phyloP scores from a whole-genome alignment of 2,888 invertebrate genomes.

The Megaustenia siamemsis region DNA sequence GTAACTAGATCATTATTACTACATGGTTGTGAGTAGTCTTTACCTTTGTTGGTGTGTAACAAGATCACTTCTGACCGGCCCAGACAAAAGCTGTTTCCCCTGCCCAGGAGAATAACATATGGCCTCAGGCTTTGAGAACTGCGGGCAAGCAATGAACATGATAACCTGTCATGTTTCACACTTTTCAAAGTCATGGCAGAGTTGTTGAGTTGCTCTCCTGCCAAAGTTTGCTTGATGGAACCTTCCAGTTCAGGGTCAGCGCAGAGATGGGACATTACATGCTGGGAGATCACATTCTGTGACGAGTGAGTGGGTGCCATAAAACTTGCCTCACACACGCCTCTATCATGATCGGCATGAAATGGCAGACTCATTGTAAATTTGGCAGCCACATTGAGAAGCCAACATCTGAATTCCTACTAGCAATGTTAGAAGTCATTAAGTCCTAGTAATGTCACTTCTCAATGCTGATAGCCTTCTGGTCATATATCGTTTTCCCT shows the following conservation, averaged over 20 bases:
- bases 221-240: not conserved
- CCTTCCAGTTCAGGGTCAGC: not conserved
- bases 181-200: not conserved
- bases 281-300: not conserved
- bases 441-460: too few species aligned
- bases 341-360: not conserved
- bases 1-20: not conserved
- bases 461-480: too few species aligned
- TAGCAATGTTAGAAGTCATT: too few species aligned
- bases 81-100: slow-evolving; percentile 43
- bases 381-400: not conserved
- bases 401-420: not conserved
- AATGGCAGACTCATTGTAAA: not conserved
- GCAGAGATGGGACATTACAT: not conserved
- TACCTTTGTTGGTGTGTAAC: not conserved
- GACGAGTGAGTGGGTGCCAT: not conserved
- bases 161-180: not conserved
- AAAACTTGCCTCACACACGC: not conserved
- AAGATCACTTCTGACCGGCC: slow-evolving; percentile 35
- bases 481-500: too few species aligned
- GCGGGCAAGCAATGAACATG: not conserved
- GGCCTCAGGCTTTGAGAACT: not conserved
- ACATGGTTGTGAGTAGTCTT: not conserved
- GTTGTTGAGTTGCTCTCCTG: not conserved
- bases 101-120: slow-evolving; percentile 28